phyloP scores from a whole-genome alignment of 2,797 vertebrate genomes.

The Micropoecilia bifurca region DNA sequence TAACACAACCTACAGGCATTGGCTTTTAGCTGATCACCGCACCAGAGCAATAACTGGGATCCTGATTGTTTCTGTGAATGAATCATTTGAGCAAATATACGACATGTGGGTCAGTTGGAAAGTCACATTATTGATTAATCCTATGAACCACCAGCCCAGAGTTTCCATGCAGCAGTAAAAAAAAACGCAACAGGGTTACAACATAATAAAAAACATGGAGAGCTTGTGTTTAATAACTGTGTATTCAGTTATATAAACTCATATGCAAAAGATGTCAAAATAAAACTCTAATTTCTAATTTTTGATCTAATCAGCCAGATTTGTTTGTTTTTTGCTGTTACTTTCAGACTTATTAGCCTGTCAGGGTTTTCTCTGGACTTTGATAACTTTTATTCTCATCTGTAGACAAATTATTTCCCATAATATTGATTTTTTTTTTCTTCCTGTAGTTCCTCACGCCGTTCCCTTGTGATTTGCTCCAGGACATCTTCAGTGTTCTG shows the following conservation, averaged over 20 bases:
- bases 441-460: neutral
- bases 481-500: neutral
- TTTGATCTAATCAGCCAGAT: neutral
- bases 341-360: neutral
- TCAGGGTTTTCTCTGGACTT: neutral
- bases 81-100: conserved; percentile 3
- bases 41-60: neutral
- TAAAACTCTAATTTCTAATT: neutral
- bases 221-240: neutral
- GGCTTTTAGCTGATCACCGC: neutral
- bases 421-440: neutral
- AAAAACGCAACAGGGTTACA: neutral
- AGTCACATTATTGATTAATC: neutral
- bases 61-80: neutral
- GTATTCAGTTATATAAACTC: neutral
- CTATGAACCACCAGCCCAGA: neutral
- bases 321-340: neutral
- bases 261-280: neutral
- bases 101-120: neutral
- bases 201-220: neutral
- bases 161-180: neutral
- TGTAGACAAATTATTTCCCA: neutral
- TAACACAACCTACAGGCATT: neutral
- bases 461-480: neutral
- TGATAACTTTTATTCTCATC: neutral